A percentile compares a stretch with the other conserved stretches of the same genome.
Evolutionary conservation across 2,113 vertebrate genomes (phyloP).

Genomic region (Spea multiplicata): DNA sequence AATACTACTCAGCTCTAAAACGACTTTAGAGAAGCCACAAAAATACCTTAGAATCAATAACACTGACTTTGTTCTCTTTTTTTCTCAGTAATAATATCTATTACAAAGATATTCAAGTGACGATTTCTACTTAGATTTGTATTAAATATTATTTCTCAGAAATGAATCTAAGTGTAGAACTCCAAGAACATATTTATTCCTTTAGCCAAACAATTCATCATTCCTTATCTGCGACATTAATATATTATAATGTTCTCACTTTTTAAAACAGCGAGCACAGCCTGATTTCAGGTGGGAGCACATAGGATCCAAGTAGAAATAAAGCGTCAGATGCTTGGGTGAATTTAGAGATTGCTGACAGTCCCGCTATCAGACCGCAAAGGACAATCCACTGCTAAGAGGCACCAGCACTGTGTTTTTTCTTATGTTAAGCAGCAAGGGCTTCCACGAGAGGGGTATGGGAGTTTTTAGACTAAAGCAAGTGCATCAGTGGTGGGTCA

Average conservation of each 20-base stretch:
- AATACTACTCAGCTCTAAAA: background rate
- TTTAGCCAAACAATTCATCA: background rate
- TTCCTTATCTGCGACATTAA: background rate
- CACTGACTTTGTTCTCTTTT: background rate
- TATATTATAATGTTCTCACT: background rate
- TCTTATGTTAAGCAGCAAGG: too few species aligned
- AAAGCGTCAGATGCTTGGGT: too few species aligned
- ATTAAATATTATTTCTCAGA: background rate
- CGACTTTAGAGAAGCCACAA: slow-evolving; percentile 7
- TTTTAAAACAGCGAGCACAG: background rate
- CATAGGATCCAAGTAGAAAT: too few species aligned
- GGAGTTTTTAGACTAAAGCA: too few species aligned
- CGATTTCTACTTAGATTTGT: background rate
- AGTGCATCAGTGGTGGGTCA: too few species aligned
- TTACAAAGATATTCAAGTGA: slow-evolving; percentile 14
- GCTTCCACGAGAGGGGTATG: too few species aligned
- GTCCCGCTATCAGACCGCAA: too few species aligned
- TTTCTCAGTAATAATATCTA: slow-evolving; percentile 18
- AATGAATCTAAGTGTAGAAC: background rate
- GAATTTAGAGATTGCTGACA: too few species aligned
- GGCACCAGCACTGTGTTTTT: too few species aligned
- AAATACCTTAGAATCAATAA: too few species aligned
- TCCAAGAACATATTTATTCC: background rate
- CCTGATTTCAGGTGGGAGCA: too few species aligned
- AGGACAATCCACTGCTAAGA: too few species aligned